Percentiles rank a stretch among this genome's conserved stretches.
These are phyloP conservation scores for Poecilia latipinna DNA, from an alignment of 2,113 vertebrate genomes.

Conservation along the genomic window DNA sequence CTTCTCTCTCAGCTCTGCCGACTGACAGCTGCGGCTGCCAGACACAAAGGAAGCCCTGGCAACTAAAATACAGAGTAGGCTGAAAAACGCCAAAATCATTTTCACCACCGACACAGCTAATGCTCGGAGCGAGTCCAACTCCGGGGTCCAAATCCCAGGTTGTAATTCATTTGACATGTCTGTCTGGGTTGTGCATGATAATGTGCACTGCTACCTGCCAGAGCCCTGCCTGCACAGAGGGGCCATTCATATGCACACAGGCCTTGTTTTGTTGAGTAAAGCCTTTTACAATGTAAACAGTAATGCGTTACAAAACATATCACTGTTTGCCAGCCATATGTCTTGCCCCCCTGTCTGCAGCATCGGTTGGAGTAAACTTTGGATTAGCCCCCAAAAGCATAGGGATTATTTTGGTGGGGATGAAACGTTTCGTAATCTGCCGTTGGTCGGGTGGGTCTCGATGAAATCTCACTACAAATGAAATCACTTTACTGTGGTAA, in stretches of 20 bases:
- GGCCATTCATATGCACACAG: conserved; percentile 66
- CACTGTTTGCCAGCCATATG: conserved; percentile 57
- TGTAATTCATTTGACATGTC: conserved; percentile 60
- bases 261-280: conserved; percentile 49
- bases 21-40: conserved; percentile 16
- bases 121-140: conserved; percentile 23
- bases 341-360: conserved; percentile 1
- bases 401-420: not conserved
- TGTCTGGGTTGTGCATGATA: conserved; percentile 51
- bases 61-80: conserved; percentile 25
- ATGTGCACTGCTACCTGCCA: conserved; percentile 58
- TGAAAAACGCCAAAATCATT: conserved; percentile 18
- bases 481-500: not conserved
- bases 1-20: conserved; percentile 4
- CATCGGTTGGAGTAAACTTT: conserved; percentile 7
- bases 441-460: not conserved
- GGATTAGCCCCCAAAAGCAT: conserved; percentile 1
- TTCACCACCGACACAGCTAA: conserved; percentile 23
- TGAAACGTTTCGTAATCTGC: not conserved
- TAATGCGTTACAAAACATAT: conserved; percentile 66
- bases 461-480: not conserved
- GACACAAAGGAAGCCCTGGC: conserved; percentile 16
- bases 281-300: conserved; percentile 66
- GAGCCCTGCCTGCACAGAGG: conserved; percentile 58
- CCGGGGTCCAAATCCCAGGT: conserved; percentile 21